Evolutionary conservation across 2,888 invertebrate genomes (phyloP), one percentile per base, ranked within the genome.

Genomic region (Archaeoteleia sp.): DNA sequence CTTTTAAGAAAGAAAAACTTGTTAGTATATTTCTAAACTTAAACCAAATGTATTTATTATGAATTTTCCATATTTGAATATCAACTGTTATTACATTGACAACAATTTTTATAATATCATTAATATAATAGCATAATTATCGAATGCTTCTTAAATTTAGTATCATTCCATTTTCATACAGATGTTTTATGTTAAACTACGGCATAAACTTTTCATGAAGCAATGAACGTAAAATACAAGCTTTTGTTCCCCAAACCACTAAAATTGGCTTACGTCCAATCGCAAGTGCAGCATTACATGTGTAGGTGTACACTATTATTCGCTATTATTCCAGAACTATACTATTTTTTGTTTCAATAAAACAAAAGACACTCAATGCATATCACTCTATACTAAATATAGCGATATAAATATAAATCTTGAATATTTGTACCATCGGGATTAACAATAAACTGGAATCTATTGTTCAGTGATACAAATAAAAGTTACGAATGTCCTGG

Each of bases 261-360:
- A 13, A 51, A 51, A 51, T 51, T 51, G 51, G 51, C 51, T 51
- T 30, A 51, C 12, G 13, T 39, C 51, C 51, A 51, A 51, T 51
- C 51, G 17, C 37, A 29, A 37, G 15, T 37, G 49, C 49, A 8
- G 27, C 25, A 37, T 37, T 12, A n/a, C 12, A 37, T 12, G 27
- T 25, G 9, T 17, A 29, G 8, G 27, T 25, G 15, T 4, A 15
- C 1, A n/a, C 37, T 9, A 49, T 49, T 49, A 37, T 37, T 49
- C 27, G 15, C 37, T 29, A 37, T 37, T 29, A 37, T 37, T 37
- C 34, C 37, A 23, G 17, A 35, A 34, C 8, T 27, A 17, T n/a
- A 37, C 15, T 9, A 13, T 27, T 49, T 37, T 37, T 49, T 17
- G 6, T 49, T 27, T 10, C 2, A 42, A 14, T 42, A 9, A 27